Evolutionary conservation across 2,797 vertebrate species (phyloP).

Genomic region (Leptatherina wallacei): DNA sequence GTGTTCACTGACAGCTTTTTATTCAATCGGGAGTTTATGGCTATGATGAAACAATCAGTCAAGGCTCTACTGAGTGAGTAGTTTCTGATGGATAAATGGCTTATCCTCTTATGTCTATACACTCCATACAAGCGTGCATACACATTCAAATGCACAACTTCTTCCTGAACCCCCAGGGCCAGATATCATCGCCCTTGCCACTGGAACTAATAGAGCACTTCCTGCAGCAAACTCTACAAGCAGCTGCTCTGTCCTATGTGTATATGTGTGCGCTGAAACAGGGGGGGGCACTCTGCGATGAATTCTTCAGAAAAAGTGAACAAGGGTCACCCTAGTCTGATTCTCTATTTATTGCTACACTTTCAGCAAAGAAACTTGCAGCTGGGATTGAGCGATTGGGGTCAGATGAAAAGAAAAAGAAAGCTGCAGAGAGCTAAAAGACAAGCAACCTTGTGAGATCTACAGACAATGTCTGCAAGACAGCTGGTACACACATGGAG

Average conservation of each 20-base stretch:
- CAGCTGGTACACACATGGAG: conserved; percentile 62
- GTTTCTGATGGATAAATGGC: conserved; percentile 56
- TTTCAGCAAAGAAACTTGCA: conserved; percentile 46
- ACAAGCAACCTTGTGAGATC: conserved; percentile 53
- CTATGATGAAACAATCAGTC: conserved; percentile 43
- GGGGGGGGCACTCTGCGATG: conserved; percentile 48
- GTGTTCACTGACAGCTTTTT: conserved; percentile 41
- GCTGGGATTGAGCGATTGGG: conserved; percentile 56
- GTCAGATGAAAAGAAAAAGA: conserved; percentile 27
- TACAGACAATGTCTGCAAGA: conserved; percentile 61
- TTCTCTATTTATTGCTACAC: conserved; percentile 48
- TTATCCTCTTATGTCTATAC: conserved; percentile 34
- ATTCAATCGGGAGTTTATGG: conserved; percentile 16
- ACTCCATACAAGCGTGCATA: conserved; percentile 15
- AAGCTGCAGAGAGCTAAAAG: conserved; percentile 24
- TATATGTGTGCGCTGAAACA: conserved; percentile 29
- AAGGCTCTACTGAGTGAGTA: conserved; percentile 19
- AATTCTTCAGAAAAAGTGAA: conserved; percentile 63
- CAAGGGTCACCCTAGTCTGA: conserved; percentile 56
- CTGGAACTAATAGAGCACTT: conserved; percentile 82
- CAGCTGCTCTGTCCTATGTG: conserved; percentile 75
- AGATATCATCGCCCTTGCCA: conserved; percentile 73
- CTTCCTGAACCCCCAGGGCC: conserved; percentile 65
- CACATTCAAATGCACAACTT: conserved; percentile 51
- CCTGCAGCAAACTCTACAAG: conserved; percentile 73